Percentiles rank a stretch among this genome's conserved stretches.
Evolutionary conservation across 2,113 vertebrate species (phyloP).

Genomic region (Ia io): DNA sequence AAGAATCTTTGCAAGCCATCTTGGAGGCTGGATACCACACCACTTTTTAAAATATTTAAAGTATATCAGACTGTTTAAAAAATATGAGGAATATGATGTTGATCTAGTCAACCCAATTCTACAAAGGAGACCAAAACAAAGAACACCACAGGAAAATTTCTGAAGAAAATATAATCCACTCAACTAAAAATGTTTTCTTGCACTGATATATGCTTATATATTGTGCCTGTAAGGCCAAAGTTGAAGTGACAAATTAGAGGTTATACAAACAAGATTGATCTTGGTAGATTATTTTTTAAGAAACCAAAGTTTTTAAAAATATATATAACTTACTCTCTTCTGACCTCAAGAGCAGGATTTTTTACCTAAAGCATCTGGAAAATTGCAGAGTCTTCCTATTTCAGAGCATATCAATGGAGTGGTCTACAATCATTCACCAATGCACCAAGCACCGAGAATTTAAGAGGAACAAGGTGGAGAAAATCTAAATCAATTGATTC

Average conservation of each 20-base stretch:
- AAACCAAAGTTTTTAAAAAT: neutral
- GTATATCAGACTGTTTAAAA: neutral
- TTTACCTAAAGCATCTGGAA: neutral
- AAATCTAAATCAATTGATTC: neutral
- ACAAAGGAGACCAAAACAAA: conserved; percentile 9
- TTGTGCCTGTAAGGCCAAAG: neutral
- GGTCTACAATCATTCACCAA: neutral
- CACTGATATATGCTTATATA: neutral
- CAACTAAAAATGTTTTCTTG: neutral
- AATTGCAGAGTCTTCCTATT: neutral
- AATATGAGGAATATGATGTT: neutral
- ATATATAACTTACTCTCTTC: neutral
- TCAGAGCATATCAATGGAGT: neutral
- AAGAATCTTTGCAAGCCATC: neutral
- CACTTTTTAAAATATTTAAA: neutral
- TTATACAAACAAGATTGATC: neutral
- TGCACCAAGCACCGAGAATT: neutral
- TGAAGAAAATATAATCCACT: neutral
- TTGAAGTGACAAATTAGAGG: conserved; percentile 20
- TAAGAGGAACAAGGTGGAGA: neutral
- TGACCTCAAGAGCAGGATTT: neutral
- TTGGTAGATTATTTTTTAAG: neutral
- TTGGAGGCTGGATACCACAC: neutral
- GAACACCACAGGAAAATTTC: neutral
- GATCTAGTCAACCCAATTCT: neutral